phyloP scores from a whole-genome alignment of 1,140 invertebrate genomes.

The Tetranychus urticae region DNA sequence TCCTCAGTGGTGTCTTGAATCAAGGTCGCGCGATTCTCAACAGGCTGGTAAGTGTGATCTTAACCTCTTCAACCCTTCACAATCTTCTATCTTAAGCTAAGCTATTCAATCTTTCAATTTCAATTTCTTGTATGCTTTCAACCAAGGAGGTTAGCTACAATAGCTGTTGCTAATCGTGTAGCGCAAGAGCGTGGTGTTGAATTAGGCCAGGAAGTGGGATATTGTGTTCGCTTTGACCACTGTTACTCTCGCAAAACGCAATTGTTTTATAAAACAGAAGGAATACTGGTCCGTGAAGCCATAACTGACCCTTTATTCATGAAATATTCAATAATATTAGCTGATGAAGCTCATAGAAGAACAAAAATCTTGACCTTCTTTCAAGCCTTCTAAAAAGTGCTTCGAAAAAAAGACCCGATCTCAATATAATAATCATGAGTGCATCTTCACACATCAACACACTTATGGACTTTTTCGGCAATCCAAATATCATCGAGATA shows the following conservation, averaged over 20 bases:
- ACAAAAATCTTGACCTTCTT: too few species aligned
- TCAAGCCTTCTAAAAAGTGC: too few species aligned
- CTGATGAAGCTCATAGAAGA: conserved; percentile 95
- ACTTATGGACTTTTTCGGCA: too few species aligned
- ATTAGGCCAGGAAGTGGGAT: conserved; percentile 83
- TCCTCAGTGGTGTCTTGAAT: conserved; percentile 88
- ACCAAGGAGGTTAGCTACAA: conserved; percentile 83
- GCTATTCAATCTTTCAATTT: conserved; percentile 61
- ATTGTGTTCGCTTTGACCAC: conserved; percentile 98
- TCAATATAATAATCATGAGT: too few species aligned
- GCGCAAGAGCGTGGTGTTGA: conserved; percentile 94
- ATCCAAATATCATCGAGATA: too few species aligned
- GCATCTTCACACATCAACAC: too few species aligned
- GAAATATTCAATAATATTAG: conserved; percentile 84
- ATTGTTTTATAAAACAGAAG: conserved; percentile 99
- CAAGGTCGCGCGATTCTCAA: too few species aligned
- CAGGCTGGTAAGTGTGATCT: too few species aligned
- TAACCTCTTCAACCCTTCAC: too few species aligned
- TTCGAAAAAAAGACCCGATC: too few species aligned
- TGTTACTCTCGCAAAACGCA: conserved; percentile 92
- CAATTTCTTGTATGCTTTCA: conserved; percentile 90
- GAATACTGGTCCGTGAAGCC: conserved; percentile 94
- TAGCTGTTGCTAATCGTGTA: conserved; percentile 95
- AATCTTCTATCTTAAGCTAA: too few species aligned
- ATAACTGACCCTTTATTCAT: conserved; percentile 85